Evolutionary conservation across 2,113 vertebrate genomes (phyloP).

Genomic region (Hippocampus comes): DNA sequence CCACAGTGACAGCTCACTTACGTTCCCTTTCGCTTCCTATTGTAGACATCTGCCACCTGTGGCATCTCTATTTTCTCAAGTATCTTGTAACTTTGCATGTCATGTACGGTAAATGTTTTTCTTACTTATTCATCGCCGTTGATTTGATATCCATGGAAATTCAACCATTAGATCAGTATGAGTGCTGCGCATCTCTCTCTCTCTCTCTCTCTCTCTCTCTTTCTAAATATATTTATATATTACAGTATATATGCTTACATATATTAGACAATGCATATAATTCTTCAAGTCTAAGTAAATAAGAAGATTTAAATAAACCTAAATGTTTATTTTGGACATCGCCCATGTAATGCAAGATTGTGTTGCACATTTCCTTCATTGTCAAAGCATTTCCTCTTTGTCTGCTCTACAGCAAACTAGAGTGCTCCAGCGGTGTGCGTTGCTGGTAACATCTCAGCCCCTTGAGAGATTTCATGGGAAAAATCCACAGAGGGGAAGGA

Average conservation of each 20-base stretch:
- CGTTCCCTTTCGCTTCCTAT: not conserved
- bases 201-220: too few species aligned
- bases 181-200: too few species aligned
- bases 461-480: conserved; percentile 46
- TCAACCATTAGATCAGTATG: too few species aligned
- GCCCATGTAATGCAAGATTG: not conserved
- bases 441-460: conserved; percentile 41
- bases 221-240: too few species aligned
- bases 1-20: not conserved
- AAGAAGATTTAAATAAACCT: too few species aligned
- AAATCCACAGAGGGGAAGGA: conserved; percentile 33
- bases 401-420: conserved; percentile 22
- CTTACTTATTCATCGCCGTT: too few species aligned
- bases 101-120: not conserved
- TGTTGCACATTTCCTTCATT: conserved; percentile 36
- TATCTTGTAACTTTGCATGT: not conserved
- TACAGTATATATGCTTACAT: too few species aligned
- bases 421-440: conserved; percentile 15
- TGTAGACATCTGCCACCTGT: not conserved
- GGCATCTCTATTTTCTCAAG: not conserved
- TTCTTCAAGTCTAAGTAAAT: too few species aligned
- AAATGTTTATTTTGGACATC: not conserved
- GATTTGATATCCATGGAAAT: too few species aligned
- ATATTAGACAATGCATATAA: too few species aligned
- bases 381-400: conserved; percentile 35